Conservation (phyloP, 1,140 invertebrate genomes). For the Anthonomus grandis region DNA sequence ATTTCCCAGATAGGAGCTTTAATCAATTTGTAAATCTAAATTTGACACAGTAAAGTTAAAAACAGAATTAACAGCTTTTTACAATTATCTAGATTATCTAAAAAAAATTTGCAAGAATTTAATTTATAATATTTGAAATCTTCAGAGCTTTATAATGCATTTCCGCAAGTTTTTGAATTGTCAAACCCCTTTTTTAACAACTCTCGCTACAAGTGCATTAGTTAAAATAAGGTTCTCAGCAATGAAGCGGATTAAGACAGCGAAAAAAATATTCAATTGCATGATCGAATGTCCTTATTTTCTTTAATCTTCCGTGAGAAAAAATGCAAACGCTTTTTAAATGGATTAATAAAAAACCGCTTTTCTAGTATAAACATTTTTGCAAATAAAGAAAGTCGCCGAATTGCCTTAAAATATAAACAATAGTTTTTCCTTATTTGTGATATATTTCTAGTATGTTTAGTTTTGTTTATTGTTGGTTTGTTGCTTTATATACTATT, state of each 20-base stretch:
- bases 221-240: neutral
- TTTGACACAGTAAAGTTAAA: conserved; percentile 9
- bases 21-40: neutral
- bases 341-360: conserved; percentile 1
- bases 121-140: no score
- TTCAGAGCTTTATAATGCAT: conserved; percentile 7
- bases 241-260: no score
- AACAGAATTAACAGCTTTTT: conserved; percentile 2
- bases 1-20: neutral
- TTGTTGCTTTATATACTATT: conserved; percentile 6
- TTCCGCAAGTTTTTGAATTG: conserved; percentile 4
- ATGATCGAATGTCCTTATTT: neutral
- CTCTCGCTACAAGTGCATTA: neutral
- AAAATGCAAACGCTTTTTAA: conserved; percentile 5
- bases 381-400: neutral
- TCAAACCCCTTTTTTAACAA: conserved; percentile 1
- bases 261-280: no score
- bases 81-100: neutral
- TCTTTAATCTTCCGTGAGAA: neutral
- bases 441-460: neutral
- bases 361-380: conserved; percentile 1
- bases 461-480: conserved; percentile 4
- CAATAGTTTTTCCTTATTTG: neutral
- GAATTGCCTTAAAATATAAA: neutral
- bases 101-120: no score